These are phyloP conservation scores for Xestia c-nigrum DNA, from an alignment of 2,888 invertebrate species.

Conservation along the genomic window DNA sequence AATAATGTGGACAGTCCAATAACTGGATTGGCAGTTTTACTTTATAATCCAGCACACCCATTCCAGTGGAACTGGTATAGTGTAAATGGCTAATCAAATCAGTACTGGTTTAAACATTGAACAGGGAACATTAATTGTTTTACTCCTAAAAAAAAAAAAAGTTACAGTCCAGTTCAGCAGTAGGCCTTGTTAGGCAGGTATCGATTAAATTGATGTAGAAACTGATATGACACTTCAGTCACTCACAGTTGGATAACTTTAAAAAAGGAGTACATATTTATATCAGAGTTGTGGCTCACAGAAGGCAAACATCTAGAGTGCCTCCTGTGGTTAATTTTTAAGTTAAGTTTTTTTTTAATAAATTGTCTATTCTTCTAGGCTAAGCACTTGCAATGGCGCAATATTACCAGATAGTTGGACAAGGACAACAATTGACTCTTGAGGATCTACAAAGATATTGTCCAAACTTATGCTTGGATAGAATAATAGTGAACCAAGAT, in stretches of 20 bases:
- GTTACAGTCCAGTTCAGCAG: background rate
- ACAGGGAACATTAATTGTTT: background rate
- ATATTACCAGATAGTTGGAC: slow-evolving; percentile 92
- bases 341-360: background rate
- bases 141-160: too few relatives aligned
- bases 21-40: background rate
- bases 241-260: background rate
- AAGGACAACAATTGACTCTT: slow-evolving; percentile 88
- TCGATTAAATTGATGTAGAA: background rate
- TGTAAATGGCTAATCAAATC: background rate
- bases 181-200: slow-evolving; percentile 4
- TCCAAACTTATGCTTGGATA: slow-evolving; percentile 91
- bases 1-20: background rate
- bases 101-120: background rate
- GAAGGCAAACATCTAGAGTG: background rate
- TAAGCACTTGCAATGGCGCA: slow-evolving; percentile 92
- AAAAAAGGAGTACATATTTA: background rate
- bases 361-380: slow-evolving; percentile 74
- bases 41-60: background rate
- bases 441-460: slow-evolving; percentile 92
- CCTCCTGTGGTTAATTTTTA: background rate
- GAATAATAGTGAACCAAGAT: slow-evolving; percentile 88
- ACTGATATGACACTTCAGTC: background rate
- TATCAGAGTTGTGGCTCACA: background rate
- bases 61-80: background rate